Evolutionary conservation across 2,888 invertebrate genomes (phyloP), one percentile per base, ranked within the genome.

Genomic region (Lasioglossum zephyrum): DNA sequence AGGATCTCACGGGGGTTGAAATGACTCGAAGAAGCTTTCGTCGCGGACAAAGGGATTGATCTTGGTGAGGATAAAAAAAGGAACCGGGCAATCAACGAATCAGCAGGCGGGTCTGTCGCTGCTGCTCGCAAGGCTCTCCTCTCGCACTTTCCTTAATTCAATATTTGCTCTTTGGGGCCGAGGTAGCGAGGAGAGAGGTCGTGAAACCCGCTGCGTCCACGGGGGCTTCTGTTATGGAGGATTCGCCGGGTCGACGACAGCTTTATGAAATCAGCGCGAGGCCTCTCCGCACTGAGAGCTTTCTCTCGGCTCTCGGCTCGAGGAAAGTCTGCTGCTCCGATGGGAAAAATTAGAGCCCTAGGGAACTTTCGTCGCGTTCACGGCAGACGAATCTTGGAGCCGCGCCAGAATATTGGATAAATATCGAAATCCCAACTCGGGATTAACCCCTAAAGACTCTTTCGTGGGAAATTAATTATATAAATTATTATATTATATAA

Each of bases 251-350:
- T 22, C 87, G 92, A 90, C 86, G 92, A 92, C 92, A 91, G 92
- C 85, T 92, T 92, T 92, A 92, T 92, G 92, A 89, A 90, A 89
- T 88, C 85, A 87, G 70, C 90, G 77, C 36, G 77, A 57, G 78
- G 81, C 80, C 83, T 63, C 66, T 36, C 66, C 66, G 86, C 73
- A 72, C 57, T 69, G 63, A 26, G 74, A 75, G 80, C 81, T 84
- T 81, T 83, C 76, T 87, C 87, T 49, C 78, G 75, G 49, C 39
- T 18, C 60, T 57, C n/a, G 81, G 49, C 57, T 41, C 70, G 49
- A 75, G 90, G 88, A 86, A 84, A 90, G 85, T 80, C 82, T 47
- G 69, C 77, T 3, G 47, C 22, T 66, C 60, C 5, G 16, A 69
- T 69, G 69, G 31, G 75, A 75, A 82, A 79, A 82, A 75, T 70